These are phyloP conservation scores for Drosophila persimilis DNA, from an alignment of 1,140 invertebrate species.

Conservation along the genomic window DNA sequence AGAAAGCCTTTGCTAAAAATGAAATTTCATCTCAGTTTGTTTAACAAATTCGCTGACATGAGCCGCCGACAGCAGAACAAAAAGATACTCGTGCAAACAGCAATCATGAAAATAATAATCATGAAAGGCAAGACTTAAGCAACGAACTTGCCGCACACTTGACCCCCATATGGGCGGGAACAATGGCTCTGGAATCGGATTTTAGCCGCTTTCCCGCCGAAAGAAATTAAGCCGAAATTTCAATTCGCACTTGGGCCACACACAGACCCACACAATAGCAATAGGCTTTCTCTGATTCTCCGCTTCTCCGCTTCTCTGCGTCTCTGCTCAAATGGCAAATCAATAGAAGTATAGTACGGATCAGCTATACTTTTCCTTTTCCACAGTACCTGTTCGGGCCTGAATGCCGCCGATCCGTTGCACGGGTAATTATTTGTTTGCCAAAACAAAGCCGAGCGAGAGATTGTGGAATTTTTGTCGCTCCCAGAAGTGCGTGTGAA, in stretches of 20 bases:
- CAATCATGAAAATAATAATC: constrained; percentile 36
- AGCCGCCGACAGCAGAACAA: constrained; percentile 65
- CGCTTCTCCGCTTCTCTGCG: neutral
- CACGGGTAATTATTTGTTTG: constrained; percentile 45
- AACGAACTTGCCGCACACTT: constrained; percentile 71
- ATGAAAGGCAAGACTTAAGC: constrained; percentile 70
- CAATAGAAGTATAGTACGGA: constrained; percentile 45
- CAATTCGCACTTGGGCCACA: constrained; percentile 67
- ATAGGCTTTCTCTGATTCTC: constrained; percentile 29
- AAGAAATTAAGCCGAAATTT: constrained; percentile 63
- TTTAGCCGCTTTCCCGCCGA: constrained; percentile 68
- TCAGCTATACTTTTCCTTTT: constrained; percentile 41
- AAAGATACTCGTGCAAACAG: constrained; percentile 8
- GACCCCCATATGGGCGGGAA: constrained; percentile 58
- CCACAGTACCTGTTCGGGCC: constrained; percentile 33
- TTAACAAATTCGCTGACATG: constrained; percentile 79
- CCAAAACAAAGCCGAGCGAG: constrained; percentile 37
- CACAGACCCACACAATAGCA: constrained; percentile 32
- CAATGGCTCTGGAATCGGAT: constrained; percentile 48
- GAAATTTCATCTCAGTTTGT: constrained; percentile 75
- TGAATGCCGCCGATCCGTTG: constrained; percentile 16
- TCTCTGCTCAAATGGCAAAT: constrained; percentile 22
- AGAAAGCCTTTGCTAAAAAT: constrained; percentile 11
- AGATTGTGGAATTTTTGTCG: constrained; percentile 52
- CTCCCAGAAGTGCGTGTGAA: constrained; percentile 59